Base-by-base conservation (phyloP, 1,140 invertebrate genomes). In the Hylaeus anthracinus region DNA sequence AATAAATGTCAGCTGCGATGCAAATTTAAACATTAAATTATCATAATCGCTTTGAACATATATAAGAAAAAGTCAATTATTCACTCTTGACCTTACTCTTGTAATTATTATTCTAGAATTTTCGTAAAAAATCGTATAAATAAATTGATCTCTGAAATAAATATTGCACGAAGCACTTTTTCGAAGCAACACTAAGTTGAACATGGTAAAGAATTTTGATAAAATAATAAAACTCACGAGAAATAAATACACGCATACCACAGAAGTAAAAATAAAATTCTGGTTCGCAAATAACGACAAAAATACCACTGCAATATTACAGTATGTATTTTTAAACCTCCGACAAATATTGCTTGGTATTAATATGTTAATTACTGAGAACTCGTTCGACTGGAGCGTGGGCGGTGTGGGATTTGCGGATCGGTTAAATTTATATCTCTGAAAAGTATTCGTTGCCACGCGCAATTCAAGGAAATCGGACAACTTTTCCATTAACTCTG, bases 301-400 rank as follows among this genome's bases (percentile, higher is more conserved):
- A 64, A 9, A 39, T 63, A 63, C 41, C 60, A 3, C 9, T 39
- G 4, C 41, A 15, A 41, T 53, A 64, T 64, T 15, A 5, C 45
- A 15, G 37, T 2, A 14, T 37, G 5, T 64, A 73, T 64, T 73
- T 73, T 37, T 45, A 26, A 63, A 53, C 4, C 60, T 39, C 1
- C 26, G 12, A 64, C 53, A 64, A 63, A 64, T 64, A 73, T 66
- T 26, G 51, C 41, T 70, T 37, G 3, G 12, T 37, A 56, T 55
- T 41, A 41, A 37, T 5, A 10, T 4, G 26, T 9, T 70, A 2
- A 39, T 70, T 70, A 41, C 2, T 12, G 51, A 3, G 14, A 15
- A 55, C 26, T 15, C 9, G 43, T 41, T 43, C 48, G 2, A 14
- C 2, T 15, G 2, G 26, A 41, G n/a, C 8, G 26, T 9, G 1